These are phyloP conservation scores for Ganaspis sp. DNA, from an alignment of 1,140 invertebrate genomes.

Conservation along the genomic window DNA sequence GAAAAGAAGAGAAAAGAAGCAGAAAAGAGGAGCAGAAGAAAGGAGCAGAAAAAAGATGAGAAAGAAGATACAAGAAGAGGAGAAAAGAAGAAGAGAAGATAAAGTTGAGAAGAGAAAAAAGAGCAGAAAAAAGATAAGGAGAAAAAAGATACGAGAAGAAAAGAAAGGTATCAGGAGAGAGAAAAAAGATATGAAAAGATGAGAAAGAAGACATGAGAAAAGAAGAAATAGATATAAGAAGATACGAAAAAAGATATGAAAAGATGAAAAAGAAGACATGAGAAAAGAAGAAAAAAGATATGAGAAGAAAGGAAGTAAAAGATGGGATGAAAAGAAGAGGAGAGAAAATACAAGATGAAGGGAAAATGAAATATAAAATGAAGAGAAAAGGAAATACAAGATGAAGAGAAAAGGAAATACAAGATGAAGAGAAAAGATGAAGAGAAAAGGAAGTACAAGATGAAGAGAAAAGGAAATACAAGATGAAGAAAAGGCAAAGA, in stretches of 20 bases:
- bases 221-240: background rate
- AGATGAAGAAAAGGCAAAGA: background rate
- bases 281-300: constrained; percentile 5
- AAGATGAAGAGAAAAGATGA: constrained; percentile 1
- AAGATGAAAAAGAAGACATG: too few species aligned
- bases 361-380: background rate
- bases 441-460: background rate
- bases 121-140: background rate
- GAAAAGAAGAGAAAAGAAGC: background rate
- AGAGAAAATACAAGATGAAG: background rate
- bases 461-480: too few species aligned
- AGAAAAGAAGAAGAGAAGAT: background rate
- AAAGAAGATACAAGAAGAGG: background rate
- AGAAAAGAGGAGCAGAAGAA: background rate
- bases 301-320: background rate
- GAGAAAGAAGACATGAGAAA: too few species aligned
- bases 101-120: background rate
- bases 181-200: background rate
- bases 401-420: background rate
- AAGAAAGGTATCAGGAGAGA: background rate
- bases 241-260: background rate
- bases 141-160: background rate
- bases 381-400: background rate
- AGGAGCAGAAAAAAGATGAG: background rate
- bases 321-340: background rate